A percentile compares a stretch with the other conserved stretches of the same genome.
These are phyloP conservation scores for Odontocerum albicorne DNA, from an alignment of 2,888 invertebrate genomes.

Conservation along the genomic window DNA sequence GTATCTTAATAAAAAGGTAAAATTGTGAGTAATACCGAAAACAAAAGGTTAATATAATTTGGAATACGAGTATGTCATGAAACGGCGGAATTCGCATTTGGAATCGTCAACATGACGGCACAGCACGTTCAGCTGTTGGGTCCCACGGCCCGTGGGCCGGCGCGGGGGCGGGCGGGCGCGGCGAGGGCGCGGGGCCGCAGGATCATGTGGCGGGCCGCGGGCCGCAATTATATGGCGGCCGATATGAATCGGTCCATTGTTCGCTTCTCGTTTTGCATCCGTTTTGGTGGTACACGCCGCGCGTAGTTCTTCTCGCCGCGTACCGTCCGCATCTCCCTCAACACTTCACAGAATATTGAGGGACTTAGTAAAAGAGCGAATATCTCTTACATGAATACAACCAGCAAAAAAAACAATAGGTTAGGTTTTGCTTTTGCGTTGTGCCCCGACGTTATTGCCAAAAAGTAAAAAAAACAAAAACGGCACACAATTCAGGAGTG, in stretches of 20 bases:
- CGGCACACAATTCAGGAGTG: too few species aligned
- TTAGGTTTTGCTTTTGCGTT: too few species aligned
- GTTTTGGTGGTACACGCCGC: slow-evolving; percentile 5
- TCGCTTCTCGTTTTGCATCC: slow-evolving; percentile 21
- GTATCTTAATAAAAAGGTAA: too few species aligned
- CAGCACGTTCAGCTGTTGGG: slow-evolving; percentile 13
- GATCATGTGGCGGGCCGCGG: too few species aligned
- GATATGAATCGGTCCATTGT: slow-evolving; percentile 33
- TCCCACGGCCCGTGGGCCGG: slow-evolving; percentile 8
- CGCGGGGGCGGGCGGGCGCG: slow-evolving; percentile 1
- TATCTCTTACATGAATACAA: too few species aligned
- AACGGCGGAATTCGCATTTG: slow-evolving; percentile 7
- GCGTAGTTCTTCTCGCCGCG: background rate
- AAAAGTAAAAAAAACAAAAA: too few species aligned
- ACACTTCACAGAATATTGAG: too few species aligned
- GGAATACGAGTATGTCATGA: too few species aligned
- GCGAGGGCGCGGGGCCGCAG: slow-evolving; percentile 2
- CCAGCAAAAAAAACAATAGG: too few species aligned
- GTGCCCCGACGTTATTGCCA: too few species aligned
- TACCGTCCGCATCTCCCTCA: background rate
- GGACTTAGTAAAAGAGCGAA: too few species aligned
- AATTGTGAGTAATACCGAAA: too few species aligned
- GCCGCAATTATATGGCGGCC: slow-evolving; percentile 20
- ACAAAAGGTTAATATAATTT: background rate
- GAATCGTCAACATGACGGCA: background rate